A percentile compares a stretch with the other conserved stretches of the same genome.
phyloP scores from a whole-genome alignment of 53 echinoderm and acorn worm genomes.

The Actinopyga echinites region DNA sequence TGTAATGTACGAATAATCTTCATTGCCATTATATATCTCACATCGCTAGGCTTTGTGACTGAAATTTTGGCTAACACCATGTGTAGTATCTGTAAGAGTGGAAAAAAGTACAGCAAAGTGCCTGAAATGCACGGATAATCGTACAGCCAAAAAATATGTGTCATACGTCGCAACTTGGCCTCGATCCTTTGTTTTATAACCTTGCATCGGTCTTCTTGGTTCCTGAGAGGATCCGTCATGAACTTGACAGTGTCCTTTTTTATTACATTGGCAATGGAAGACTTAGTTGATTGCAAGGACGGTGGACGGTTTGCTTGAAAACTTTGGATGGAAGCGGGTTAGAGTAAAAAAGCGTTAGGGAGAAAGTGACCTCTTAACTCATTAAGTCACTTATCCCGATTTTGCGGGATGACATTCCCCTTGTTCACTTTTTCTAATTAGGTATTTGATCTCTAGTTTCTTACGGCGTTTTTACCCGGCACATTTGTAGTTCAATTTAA shows the following conservation, averaged over 20 bases:
- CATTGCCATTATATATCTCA: too few relatives aligned
- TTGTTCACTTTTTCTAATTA: conserved; percentile 1
- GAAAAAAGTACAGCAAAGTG: too few relatives aligned
- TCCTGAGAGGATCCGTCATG: neutral
- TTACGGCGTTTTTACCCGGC: neutral
- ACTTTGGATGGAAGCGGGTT: conserved; percentile 22
- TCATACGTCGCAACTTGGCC: too few relatives aligned
- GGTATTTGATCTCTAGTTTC: conserved; percentile 21
- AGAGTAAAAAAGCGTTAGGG: neutral
- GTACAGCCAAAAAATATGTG: too few relatives aligned
- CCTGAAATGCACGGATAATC: too few relatives aligned
- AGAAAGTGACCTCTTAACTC: neutral
- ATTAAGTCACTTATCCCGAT: neutral
- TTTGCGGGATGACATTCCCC: neutral
- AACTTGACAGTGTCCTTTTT: neutral
- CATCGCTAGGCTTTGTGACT: too few relatives aligned
- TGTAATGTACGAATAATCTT: too few relatives aligned
- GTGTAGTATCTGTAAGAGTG: too few relatives aligned
- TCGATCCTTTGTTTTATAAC: too few relatives aligned
- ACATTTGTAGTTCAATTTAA: neutral
- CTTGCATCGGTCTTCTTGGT: too few relatives aligned
- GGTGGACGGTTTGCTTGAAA: neutral
- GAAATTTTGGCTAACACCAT: too few relatives aligned
- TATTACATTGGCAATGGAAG: conserved; percentile 26
- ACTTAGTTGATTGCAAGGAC: conserved; percentile 14